A percentile compares a stretch with the other conserved stretches of the same genome.
These are phyloP conservation scores for Danio albolineatus DNA, from an alignment of 2,797 vertebrate genomes.

Conservation along the genomic window DNA sequence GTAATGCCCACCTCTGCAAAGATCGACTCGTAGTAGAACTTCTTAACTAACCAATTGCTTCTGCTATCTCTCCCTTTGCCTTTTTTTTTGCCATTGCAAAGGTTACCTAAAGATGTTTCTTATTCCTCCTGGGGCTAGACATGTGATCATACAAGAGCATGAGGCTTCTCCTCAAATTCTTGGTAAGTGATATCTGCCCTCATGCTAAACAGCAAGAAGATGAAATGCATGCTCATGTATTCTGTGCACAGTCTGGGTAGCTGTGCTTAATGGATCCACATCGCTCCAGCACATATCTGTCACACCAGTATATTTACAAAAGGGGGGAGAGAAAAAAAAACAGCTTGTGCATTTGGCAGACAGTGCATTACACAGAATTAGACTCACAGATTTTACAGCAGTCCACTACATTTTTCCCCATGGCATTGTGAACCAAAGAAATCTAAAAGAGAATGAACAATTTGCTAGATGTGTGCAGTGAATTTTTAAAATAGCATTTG, in stretches of 20 bases:
- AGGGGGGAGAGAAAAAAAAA: not conserved
- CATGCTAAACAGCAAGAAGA: slow-evolving; percentile 23
- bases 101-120: slow-evolving; percentile 99
- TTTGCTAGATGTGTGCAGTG: not conserved
- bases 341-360: slow-evolving; percentile 4
- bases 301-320: not conserved
- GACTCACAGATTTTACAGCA: slow-evolving; percentile 2
- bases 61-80: slow-evolving; percentile 84
- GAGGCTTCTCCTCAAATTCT: slow-evolving; percentile 98
- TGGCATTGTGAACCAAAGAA: not conserved
- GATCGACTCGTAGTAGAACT: slow-evolving; percentile 42
- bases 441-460: not conserved
- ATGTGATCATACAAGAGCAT: slow-evolving; percentile 97
- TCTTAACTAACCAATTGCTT: slow-evolving; percentile 75
- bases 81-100: slow-evolving; percentile 80
- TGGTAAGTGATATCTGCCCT: slow-evolving; percentile 86
- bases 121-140: slow-evolving; percentile 95
- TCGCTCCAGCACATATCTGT: not conserved
- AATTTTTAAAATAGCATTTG: not conserved
- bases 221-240: slow-evolving; percentile 41
- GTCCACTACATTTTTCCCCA: not conserved
- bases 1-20: slow-evolving; percentile 81
- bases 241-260: not conserved
- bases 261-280: slow-evolving; percentile 7
- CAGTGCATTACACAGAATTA: slow-evolving; percentile 27